Evolutionary conservation across 2,888 invertebrate species (phyloP), one percentile per base, ranked within the genome.

Genomic region (Protonemura montana): DNA sequence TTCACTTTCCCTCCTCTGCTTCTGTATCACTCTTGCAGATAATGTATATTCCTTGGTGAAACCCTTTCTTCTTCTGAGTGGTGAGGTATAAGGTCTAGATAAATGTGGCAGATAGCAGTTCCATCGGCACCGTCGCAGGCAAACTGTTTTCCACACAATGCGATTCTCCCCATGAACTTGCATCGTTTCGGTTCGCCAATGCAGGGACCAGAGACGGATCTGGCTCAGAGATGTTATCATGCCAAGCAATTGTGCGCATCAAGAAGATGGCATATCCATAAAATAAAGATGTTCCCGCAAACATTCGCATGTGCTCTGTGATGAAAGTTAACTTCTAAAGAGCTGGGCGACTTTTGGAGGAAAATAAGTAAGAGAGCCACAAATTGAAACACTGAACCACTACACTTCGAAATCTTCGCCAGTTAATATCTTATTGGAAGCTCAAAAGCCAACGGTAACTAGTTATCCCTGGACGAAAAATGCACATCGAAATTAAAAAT

Each of bases 171-270:
- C 27, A n/a, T n/a, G 26, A 81, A 28, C 30, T 30, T 81, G 81
- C 81, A 81, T 82, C 76, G 82, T 76, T 82, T 86, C 76, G 86
- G 86, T 86, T 82, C 86, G 82, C 82, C 86, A 59, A 82, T 80
- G 86, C 85, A 76, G 85, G 81, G 30, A 78, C 41, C 82, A 27
- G 86, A 78, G 86, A 85, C 81, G 42, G 80, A 85, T 85, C 85
- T 85, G 77, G 28, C 76, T 80, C n/a, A 28, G 80, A 83, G 87
- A 87, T 87, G 85, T 85, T 87, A 87, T 87, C 87, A 87, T 84
- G 80, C 87, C 80, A 85, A 59, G 87, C 87, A 87, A 87, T 87
- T 87, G 87, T 87, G 85, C 87, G 87, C 13, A 59, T 59, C 59
- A 59, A 21, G 59, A 59, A 59, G 59, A 59, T 59, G 59, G 59